Evolutionary conservation across 1,140 invertebrate species (phyloP).

Genomic region (Paralvinella palmiformis): DNA sequence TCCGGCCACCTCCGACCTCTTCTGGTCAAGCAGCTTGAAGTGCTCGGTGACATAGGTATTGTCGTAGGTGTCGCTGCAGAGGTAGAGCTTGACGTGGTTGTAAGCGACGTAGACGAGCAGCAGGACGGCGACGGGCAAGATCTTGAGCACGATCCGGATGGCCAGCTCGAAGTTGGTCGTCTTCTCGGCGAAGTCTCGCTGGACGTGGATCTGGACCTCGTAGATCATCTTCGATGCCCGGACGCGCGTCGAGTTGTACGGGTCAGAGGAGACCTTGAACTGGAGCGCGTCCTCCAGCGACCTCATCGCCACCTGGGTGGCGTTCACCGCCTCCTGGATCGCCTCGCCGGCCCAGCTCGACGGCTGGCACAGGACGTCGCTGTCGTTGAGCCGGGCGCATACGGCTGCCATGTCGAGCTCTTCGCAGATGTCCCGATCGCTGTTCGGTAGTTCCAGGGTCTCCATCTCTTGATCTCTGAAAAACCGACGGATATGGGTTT

Average conservation of each 20-base stretch:
- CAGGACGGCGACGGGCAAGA: conserved; percentile 6
- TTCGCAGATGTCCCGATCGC: conserved; percentile 20
- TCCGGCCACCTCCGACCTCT: conserved; percentile 1
- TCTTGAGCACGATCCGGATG: conserved; percentile 10
- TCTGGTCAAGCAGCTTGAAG: conserved; percentile 15
- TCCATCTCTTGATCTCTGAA: too few relatives aligned
- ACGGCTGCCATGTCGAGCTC: conserved; percentile 15
- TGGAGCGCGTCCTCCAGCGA: conserved; percentile 7
- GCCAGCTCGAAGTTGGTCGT: conserved; percentile 8
- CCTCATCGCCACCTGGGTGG: conserved; percentile 17
- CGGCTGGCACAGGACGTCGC: conserved; percentile 13
- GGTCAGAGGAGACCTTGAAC: conserved; percentile 10
- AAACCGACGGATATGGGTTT: too few relatives aligned
- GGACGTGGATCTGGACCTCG: conserved; percentile 1
- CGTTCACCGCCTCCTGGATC: conserved; percentile 20
- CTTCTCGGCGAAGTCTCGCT: neutral
- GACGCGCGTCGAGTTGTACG: conserved; percentile 8
- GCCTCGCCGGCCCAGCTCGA: conserved; percentile 20
- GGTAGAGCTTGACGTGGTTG: conserved; percentile 6
- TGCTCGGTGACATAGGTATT: conserved; percentile 19
- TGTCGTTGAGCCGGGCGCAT: conserved; percentile 17
- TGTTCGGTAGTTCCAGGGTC: conserved; percentile 10
- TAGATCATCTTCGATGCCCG: conserved; percentile 8
- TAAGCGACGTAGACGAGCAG: conserved; percentile 9
- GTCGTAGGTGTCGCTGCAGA: conserved; percentile 16